These are phyloP conservation scores for Drosophila lacteicornis DNA, from an alignment of 1,140 invertebrate species.

Conservation along the genomic window DNA sequence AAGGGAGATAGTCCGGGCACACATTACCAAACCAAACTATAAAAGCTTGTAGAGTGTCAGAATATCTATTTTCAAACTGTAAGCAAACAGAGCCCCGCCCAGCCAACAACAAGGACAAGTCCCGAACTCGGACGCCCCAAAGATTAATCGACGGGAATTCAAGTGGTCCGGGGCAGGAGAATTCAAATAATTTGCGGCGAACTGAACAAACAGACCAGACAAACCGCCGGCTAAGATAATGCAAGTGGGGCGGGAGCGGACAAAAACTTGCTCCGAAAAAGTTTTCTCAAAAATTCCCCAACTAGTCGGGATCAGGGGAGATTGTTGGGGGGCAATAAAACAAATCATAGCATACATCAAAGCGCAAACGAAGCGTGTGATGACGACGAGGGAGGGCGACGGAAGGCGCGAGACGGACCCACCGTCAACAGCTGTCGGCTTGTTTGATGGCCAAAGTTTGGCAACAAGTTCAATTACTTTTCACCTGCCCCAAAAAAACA, in stretches of 20 bases:
- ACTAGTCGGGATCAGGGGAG: constrained; percentile 8
- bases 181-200: constrained; percentile 76
- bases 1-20: constrained; percentile 32
- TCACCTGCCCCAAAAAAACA: constrained; percentile 62
- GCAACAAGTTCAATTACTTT: constrained; percentile 76
- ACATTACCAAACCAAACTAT: constrained; percentile 60
- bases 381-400: constrained; percentile 1
- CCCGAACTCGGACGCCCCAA: constrained; percentile 31
- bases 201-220: constrained; percentile 64
- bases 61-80: constrained; percentile 63
- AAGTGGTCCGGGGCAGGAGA: constrained; percentile 19
- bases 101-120: constrained; percentile 22
- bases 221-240: constrained; percentile 51
- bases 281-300: constrained; percentile 56
- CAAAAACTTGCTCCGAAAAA: constrained; percentile 51
- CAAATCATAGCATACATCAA: constrained; percentile 74
- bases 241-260: constrained; percentile 13
- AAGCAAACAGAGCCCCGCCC: constrained; percentile 39
- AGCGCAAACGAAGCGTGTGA: constrained; percentile 61
- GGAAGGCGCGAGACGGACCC: constrained; percentile 24
- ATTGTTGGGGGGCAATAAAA: constrained; percentile 36
- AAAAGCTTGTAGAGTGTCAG: constrained; percentile 54
- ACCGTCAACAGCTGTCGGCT: constrained; percentile 64
- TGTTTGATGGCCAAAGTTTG: constrained; percentile 76
- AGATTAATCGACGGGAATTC: constrained; percentile 68